Base-by-base conservation (phyloP, 2,113 vertebrate species). In the Leucoraja erinaceus region DNA sequence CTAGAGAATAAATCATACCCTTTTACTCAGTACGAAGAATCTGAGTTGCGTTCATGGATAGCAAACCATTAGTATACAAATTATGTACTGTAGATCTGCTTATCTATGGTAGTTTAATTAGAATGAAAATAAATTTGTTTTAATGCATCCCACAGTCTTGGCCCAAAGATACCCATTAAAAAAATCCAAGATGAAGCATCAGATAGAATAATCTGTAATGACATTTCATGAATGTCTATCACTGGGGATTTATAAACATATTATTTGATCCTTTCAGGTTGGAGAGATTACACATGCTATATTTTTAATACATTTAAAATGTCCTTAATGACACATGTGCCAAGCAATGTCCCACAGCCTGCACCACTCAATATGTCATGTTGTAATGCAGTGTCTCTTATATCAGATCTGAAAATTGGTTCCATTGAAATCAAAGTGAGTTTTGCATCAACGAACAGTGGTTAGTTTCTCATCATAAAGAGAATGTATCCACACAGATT, bases 1-100 rank as follows among this genome's bases (percentile, higher is more conserved):
- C 33, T 91, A 72, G 90, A 72, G 66, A 91, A 91, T 91, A 91
- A 74, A 91, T 91, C 90, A 54, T 91, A 74, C 38, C 90, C 66
- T 54, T 91, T 91, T 91, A 74, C 68, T 91, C 90, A 54, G 33
- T 91, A 54, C 72, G 90, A 91, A 68, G 63, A 68, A 74, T 91
- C 28, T 91, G 66, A 74, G 31, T 54, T 91, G 33, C 90, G 72
- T 74, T 91, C 68, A 54, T 72, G 90, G 63, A 91, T 72, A 72
- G 70, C 38, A 22, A 74, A 72, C 31, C 33, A 91, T 91, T 74
- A 25, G 66, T 59, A 70, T 18, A 90, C 10, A 68, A 90, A 90
- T 70, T 66, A 90, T 90, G 18, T 47, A 3, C 38, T 47, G 38
- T 63, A 90, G 88, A 47, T 68, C 47, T 56, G 54, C 22, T 72